Conservation (phyloP, 2,888 invertebrate genomes). For the Drosophila dives region DNA sequence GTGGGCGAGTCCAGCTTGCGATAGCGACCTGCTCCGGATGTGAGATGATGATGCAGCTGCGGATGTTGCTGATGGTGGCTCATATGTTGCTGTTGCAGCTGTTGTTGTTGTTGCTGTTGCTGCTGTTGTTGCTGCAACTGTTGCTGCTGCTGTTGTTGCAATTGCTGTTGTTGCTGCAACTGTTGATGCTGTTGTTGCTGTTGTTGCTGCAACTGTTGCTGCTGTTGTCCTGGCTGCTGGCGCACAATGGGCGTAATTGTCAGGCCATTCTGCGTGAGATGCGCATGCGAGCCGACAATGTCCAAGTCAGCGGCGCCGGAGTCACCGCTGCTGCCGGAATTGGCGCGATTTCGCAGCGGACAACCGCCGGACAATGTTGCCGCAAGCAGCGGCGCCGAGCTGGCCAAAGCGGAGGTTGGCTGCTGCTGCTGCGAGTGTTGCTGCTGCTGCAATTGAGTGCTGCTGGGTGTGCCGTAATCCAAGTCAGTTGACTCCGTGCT, state of each 20-base stretch:
- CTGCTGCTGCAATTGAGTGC: slow-evolving; percentile 87
- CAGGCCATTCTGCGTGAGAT: slow-evolving; percentile 90
- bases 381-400: slow-evolving; percentile 90
- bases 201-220: slow-evolving; percentile 44
- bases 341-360: slow-evolving; percentile 91
- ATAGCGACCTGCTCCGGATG: slow-evolving; percentile 86
- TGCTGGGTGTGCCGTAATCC: slow-evolving; percentile 86
- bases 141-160: slow-evolving; percentile 52
- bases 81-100: slow-evolving; percentile 65
- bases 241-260: slow-evolving; percentile 89
- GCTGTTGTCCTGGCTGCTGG: slow-evolving; percentile 63
- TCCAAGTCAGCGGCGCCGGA: slow-evolving; percentile 89
- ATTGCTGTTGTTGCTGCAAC: neutral
- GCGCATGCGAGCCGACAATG: slow-evolving; percentile 88
- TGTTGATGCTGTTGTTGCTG: neutral
- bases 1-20: slow-evolving; percentile 95
- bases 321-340: slow-evolving; percentile 92
- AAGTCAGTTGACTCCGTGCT: slow-evolving; percentile 93
- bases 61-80: slow-evolving; percentile 73
- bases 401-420: slow-evolving; percentile 87
- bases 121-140: slow-evolving; percentile 63
- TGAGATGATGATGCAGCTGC: slow-evolving; percentile 71
- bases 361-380: slow-evolving; percentile 90
- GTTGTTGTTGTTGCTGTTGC: slow-evolving; percentile 40
- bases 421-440: slow-evolving; percentile 86